Percentiles rank a stretch among this genome's conserved stretches.
phyloP scores from a whole-genome alignment of 1,140 invertebrate species.

The Agrypnia vestita region DNA sequence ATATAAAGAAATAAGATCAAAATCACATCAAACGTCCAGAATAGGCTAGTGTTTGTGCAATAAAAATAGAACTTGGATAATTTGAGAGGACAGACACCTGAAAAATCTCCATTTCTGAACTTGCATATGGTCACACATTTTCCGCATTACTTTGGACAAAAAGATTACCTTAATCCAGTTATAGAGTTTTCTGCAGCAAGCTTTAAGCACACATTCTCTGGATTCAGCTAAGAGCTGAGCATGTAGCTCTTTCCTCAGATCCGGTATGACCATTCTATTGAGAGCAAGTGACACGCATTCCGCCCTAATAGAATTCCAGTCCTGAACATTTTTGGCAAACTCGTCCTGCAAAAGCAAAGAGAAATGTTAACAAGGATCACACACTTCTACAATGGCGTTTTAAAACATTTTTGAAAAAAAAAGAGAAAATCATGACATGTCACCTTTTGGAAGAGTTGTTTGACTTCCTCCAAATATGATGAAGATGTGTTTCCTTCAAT shows the following conservation, averaged over 20 bases:
- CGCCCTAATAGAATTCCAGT: conserved; percentile 94
- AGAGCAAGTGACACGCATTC: conserved; percentile 93
- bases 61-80: no score
- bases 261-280: conserved; percentile 90
- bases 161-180: conserved; percentile 84
- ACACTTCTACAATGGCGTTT: no score
- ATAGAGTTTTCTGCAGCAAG: conserved; percentile 87
- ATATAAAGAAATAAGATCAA: no score
- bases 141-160: background rate
- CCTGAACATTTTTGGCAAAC: conserved; percentile 95
- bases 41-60: no score
- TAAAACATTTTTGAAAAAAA: background rate
- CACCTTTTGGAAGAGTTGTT: conserved; percentile 89
- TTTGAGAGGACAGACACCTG: no score
- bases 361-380: background rate
- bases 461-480: conserved; percentile 92
- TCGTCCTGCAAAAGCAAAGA: conserved; percentile 82
- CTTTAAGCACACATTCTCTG: conserved; percentile 90
- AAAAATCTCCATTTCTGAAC: no score
- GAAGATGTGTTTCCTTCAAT: conserved; percentile 85
- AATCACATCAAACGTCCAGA: no score
- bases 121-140: no score
- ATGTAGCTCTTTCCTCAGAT: conserved; percentile 90
- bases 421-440: background rate
- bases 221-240: conserved; percentile 88